Evolutionary conservation across 2,888 invertebrate genomes (phyloP), one percentile per base, ranked within the genome.

Genomic region (Scaptomyza caliginosa): DNA sequence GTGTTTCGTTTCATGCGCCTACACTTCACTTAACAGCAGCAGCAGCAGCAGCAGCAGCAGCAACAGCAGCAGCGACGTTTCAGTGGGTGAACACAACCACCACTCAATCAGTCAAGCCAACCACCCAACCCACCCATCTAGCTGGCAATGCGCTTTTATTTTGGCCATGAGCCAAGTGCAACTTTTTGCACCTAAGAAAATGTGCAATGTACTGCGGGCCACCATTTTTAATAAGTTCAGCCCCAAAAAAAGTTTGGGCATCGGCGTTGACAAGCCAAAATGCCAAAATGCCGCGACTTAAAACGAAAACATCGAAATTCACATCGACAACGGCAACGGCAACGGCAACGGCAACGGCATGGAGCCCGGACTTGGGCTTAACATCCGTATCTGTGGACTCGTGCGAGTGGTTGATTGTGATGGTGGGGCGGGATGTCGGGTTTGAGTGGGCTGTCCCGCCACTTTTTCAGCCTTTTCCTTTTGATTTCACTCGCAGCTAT

Each of bases 101-200:
- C 57, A 36, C 52, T 72, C 72, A 72, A 72, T 72, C 72, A 75
- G 58, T 74, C 75, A 74, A 46, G 32, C 19, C 16, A n/a, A 8
- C 55, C 40, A 54, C n/a, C 21, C 45, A 23, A 11, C 40, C 8
- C 11, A 17, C 11, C 7, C 32, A 56, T 32, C 24, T 19, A 21
- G 24, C 28, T 48, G 51, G 46, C 62, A 55, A 49, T 48, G 56
- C 43, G 50, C 45, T 58, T 50, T 70, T 64, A 57, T 57, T 60
- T 67, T 67, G 72, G 77, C 74, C 42, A 32, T 23, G 42, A 68
- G 62, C 67, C 65, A 86, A 74, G 84, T 86, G 84, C 77, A 84
- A 83, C 84, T 80, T 84, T 84, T 81, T 80, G 81, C 86, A 86
- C 84, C 81, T 80, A 74, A 84, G 86, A 83, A 83, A 76, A 74